phyloP scores from a whole-genome alignment of 2,113 vertebrate species.

The Alosa alosa region DNA sequence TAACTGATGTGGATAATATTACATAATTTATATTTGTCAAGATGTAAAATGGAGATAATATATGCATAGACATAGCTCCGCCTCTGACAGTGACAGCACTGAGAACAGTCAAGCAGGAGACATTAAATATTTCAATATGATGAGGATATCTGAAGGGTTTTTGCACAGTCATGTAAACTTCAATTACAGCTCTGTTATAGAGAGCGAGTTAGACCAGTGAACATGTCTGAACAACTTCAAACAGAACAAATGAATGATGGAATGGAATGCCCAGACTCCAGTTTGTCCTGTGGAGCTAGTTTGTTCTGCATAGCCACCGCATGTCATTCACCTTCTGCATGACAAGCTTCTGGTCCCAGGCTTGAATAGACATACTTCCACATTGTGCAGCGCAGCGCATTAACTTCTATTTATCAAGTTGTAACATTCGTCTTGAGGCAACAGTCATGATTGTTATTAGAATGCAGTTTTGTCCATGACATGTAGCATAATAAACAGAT shows the following conservation, averaged over 20 bases:
- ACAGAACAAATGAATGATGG: not conserved
- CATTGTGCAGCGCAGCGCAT: not conserved
- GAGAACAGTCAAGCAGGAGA: not conserved
- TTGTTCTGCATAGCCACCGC: not conserved
- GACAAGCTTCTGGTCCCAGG: not conserved
- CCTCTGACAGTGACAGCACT: not conserved
- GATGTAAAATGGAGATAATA: not conserved
- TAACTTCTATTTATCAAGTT: not conserved
- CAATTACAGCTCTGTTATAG: not conserved
- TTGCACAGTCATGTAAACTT: not conserved
- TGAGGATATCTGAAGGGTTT: not conserved
- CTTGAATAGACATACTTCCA: not conserved
- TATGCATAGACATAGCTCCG: not conserved
- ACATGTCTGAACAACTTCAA: not conserved
- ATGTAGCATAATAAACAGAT: not conserved
- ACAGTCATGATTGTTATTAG: not conserved
- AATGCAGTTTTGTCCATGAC: not conserved
- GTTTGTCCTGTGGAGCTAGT: not conserved
- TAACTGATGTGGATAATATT: not conserved
- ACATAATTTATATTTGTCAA: not conserved
- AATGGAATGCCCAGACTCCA: not conserved
- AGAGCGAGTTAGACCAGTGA: not conserved
- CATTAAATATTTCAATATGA: not conserved
- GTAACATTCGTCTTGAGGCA: too few species aligned
- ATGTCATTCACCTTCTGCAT: not conserved